Conservation (phyloP, 2,113 vertebrate species). For the Toxotes jaculatrix region DNA sequence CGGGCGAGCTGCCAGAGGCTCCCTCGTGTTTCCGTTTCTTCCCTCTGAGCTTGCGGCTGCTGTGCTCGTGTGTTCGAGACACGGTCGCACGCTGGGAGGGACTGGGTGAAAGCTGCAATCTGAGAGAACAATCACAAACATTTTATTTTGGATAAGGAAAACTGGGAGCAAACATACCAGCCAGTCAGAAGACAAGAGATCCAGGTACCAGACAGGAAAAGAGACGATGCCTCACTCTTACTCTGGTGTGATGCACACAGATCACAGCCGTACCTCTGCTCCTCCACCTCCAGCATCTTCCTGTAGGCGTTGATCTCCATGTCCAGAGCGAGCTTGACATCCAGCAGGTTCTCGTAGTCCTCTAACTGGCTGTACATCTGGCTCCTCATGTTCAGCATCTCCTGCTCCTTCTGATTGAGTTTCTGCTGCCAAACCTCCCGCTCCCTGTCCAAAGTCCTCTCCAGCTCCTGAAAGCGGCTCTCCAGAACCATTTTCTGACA, state of each 20-base stretch:
- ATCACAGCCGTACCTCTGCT: slow-evolving; percentile 82
- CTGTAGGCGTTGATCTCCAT: slow-evolving; percentile 90
- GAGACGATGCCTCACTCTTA: not conserved
- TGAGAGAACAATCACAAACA: slow-evolving; percentile 43
- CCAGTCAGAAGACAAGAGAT: not conserved
- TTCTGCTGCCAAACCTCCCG: slow-evolving; percentile 75
- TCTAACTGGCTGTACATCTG: slow-evolving; percentile 85
- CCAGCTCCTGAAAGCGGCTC: slow-evolving; percentile 79
- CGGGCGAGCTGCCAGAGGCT: slow-evolving; percentile 37
- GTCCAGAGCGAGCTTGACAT: slow-evolving; percentile 89
- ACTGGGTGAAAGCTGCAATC: slow-evolving; percentile 85
- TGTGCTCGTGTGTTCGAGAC: slow-evolving; percentile 67
- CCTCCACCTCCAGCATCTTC: slow-evolving; percentile 92
- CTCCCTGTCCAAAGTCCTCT: slow-evolving; percentile 83
- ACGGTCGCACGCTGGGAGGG: slow-evolving; percentile 57
- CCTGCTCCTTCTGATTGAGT: slow-evolving; percentile 85
- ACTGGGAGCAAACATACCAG: not conserved
- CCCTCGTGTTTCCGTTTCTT: slow-evolving; percentile 88
- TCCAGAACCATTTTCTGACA: slow-evolving; percentile 84
- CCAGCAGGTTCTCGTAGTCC: slow-evolving; percentile 88
- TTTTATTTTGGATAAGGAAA: not conserved
- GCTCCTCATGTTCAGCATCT: slow-evolving; percentile 78
- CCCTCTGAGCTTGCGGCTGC: slow-evolving; percentile 61
- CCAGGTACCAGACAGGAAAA: not conserved
- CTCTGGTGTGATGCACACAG: no score